phyloP scores from a whole-genome alignment of 2,888 invertebrate genomes.

The Xylota segnis region DNA sequence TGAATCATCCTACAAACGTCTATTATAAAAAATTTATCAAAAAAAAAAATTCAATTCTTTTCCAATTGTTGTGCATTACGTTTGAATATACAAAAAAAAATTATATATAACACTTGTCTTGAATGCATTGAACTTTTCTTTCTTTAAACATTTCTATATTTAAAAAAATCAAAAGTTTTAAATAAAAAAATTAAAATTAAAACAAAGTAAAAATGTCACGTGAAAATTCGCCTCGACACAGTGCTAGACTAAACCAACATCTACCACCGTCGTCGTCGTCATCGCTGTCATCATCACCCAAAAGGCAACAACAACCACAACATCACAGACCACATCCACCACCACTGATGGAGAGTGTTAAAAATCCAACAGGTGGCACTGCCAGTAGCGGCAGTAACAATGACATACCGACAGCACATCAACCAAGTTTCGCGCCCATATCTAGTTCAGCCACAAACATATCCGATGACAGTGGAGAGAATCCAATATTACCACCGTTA shows the following conservation, averaged over 20 bases:
- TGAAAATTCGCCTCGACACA: constrained; percentile 84
- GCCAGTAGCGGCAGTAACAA: constrained; percentile 64
- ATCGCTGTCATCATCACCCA: constrained; percentile 73
- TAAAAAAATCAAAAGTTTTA: constrained; percentile 8
- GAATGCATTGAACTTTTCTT: constrained; percentile 68
- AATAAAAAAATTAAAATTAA: constrained; percentile 48
- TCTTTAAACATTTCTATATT: constrained; percentile 18
- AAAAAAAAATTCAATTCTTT: constrained; percentile 5
- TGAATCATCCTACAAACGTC: constrained; percentile 33
- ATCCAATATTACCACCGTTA: constrained; percentile 82
- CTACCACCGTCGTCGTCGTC: constrained; percentile 72
- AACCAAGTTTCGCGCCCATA: constrained; percentile 77
- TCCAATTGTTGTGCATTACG: constrained; percentile 21
- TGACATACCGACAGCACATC: constrained; percentile 57
- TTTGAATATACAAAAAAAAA: constrained; percentile 5
- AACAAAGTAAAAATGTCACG: constrained; percentile 81
- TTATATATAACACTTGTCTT: constrained; percentile 59
- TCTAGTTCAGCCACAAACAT: constrained; percentile 83
- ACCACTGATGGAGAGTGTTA: constrained; percentile 77
- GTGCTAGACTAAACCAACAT: constrained; percentile 77
- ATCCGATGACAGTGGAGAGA: constrained; percentile 80
- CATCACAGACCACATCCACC: constrained; percentile 53
- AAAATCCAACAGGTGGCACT: constrained; percentile 44
- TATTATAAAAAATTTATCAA: constrained; percentile 5
- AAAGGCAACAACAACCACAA: constrained; percentile 75